phyloP scores from a whole-genome alignment of 2,888 invertebrate genomes.

The Rhopalosiphum nymphaeae region DNA sequence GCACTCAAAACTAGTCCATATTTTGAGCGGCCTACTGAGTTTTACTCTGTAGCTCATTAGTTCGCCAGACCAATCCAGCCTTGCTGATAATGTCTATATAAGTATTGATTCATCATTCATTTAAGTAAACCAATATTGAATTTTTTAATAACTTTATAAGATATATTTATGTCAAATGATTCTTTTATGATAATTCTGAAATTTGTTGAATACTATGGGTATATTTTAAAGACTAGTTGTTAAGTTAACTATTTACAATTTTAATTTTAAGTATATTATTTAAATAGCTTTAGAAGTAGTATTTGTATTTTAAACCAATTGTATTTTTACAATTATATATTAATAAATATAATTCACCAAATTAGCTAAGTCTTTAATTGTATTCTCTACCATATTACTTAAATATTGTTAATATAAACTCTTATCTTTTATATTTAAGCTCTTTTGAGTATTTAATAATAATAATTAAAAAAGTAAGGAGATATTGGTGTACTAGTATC shows the following conservation, averaged over 20 bases:
- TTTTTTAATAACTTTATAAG: background rate
- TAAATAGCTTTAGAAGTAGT: background rate
- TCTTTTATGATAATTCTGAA: background rate
- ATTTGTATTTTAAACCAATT: slow-evolving; percentile 2
- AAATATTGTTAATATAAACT: background rate
- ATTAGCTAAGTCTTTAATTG: background rate
- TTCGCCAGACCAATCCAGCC: too few relatives aligned
- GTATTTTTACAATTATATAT: background rate
- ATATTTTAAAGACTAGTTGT: slow-evolving; percentile 1
- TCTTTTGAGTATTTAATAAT: background rate
- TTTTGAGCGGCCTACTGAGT: too few relatives aligned
- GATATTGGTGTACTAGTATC: background rate
- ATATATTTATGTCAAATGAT: background rate
- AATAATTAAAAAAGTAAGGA: background rate
- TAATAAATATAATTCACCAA: background rate
- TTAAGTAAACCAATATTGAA: background rate
- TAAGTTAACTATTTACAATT: background rate
- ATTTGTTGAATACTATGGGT: background rate
- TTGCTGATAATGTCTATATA: background rate
- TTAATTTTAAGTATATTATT: background rate
- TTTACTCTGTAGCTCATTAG: too few relatives aligned
- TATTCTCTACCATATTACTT: background rate
- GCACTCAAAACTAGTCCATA: too few relatives aligned
- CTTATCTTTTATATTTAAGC: background rate
- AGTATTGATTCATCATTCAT: background rate